phyloP scores from a whole-genome alignment of 2,113 vertebrate genomes.

The Athene noctua region DNA sequence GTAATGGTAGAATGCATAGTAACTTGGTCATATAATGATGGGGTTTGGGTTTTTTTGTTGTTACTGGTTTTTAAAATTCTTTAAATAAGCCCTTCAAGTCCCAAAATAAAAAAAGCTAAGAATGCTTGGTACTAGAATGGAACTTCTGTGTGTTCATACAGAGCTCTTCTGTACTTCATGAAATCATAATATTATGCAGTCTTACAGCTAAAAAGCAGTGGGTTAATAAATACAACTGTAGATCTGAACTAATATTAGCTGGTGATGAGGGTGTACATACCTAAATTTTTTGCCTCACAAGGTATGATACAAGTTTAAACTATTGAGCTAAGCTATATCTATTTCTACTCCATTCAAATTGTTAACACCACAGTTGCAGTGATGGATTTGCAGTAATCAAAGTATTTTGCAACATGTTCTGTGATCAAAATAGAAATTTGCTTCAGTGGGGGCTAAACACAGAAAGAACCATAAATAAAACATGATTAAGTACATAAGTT shows the following conservation, averaged over 20 bases:
- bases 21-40: neutral
- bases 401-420: conserved; percentile 44
- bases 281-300: conserved; percentile 43
- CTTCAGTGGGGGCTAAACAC: neutral
- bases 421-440: conserved; percentile 53
- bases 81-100: neutral
- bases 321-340: conserved; percentile 45
- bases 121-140: neutral
- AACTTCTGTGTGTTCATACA: neutral
- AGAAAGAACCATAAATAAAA: conserved; percentile 41
- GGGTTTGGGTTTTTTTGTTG: neutral
- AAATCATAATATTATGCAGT: neutral
- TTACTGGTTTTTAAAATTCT: neutral
- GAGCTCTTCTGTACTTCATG: neutral
- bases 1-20: neutral
- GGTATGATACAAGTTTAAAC: conserved; percentile 59
- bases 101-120: neutral
- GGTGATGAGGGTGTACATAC: conserved; percentile 21
- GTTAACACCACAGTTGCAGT: conserved; percentile 15
- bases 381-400: conserved; percentile 32
- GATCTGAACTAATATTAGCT: conserved; percentile 55
- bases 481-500: neutral
- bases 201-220: neutral
- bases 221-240: neutral
- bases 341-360: conserved; percentile 21